Percentiles rank a stretch among this genome's conserved stretches.
These are phyloP conservation scores for Nycticryphes semicollaris DNA, from an alignment of 2,113 vertebrate species.

Conservation along the genomic window DNA sequence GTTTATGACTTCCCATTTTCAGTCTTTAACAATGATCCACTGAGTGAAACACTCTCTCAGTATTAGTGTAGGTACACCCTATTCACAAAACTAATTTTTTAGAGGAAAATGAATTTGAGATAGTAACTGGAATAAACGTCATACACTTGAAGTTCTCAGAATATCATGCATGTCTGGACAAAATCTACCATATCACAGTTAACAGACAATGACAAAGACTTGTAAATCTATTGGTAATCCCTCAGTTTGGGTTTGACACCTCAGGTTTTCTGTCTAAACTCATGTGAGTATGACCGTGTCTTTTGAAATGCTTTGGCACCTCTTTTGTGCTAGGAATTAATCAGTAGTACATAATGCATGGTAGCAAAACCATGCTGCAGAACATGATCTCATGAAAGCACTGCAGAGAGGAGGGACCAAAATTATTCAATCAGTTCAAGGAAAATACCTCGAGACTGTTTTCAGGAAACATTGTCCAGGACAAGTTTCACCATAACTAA, in stretches of 20 bases:
- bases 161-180: neutral
- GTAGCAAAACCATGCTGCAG: neutral
- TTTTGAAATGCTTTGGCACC: neutral
- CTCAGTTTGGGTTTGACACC: neutral
- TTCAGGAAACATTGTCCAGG: neutral
- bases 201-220: neutral
- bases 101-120: neutral
- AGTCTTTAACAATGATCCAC: neutral
- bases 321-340: neutral
- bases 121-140: neutral
- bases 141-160: neutral
- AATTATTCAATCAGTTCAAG: neutral
- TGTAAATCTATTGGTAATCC: neutral
- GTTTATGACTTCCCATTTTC: neutral
- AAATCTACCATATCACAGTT: neutral
- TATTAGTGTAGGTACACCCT: neutral
- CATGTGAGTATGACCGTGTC: neutral
- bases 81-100: neutral
- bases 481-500: neutral
- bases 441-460: neutral
- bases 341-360: neutral
- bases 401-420: neutral
- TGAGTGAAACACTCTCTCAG: neutral
- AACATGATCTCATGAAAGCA: neutral
- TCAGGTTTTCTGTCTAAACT: neutral